These are phyloP conservation scores for Pachymerium ferrugineum DNA, from an alignment of 2,888 invertebrate species.

Conservation along the genomic window DNA sequence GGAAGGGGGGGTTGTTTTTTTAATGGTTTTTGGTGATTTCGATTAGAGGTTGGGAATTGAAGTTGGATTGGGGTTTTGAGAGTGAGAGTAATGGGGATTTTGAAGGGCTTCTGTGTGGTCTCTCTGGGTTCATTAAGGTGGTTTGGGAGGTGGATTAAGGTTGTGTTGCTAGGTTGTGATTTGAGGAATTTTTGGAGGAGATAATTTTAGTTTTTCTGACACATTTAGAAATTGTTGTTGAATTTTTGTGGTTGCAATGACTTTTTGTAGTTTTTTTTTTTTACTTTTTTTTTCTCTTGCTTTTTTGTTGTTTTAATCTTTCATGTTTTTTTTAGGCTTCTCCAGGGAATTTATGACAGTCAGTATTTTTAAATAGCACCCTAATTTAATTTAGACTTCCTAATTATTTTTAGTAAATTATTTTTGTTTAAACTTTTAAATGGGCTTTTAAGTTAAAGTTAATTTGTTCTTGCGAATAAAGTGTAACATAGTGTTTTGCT, in stretches of 20 bases:
- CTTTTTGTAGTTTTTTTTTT: background rate
- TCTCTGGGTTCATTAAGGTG: background rate
- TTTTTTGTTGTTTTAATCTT: background rate
- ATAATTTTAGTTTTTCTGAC: background rate
- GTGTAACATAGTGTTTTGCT: too few species aligned
- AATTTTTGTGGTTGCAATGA: background rate
- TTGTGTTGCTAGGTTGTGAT: background rate
- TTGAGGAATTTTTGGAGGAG: background rate
- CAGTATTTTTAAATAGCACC: too few species aligned
- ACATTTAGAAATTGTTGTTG: background rate
- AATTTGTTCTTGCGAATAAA: too few species aligned
- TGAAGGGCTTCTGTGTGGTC: constrained; percentile 3
- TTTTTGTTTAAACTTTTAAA: too few species aligned
- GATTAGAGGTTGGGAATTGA: background rate
- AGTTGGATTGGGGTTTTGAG: background rate
- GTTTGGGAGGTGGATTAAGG: constrained; percentile 6
- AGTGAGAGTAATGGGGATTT: background rate
- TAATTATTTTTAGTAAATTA: too few species aligned
- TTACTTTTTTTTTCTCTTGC: background rate
- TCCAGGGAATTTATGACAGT: too few species aligned
- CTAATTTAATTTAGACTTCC: too few species aligned
- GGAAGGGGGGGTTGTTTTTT: background rate
- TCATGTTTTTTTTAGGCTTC: too few species aligned
- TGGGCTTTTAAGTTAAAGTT: too few species aligned
- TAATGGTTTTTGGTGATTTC: background rate